Evolutionary conservation across 2,113 vertebrate species (phyloP).

Genomic region (Zapornia atra): DNA sequence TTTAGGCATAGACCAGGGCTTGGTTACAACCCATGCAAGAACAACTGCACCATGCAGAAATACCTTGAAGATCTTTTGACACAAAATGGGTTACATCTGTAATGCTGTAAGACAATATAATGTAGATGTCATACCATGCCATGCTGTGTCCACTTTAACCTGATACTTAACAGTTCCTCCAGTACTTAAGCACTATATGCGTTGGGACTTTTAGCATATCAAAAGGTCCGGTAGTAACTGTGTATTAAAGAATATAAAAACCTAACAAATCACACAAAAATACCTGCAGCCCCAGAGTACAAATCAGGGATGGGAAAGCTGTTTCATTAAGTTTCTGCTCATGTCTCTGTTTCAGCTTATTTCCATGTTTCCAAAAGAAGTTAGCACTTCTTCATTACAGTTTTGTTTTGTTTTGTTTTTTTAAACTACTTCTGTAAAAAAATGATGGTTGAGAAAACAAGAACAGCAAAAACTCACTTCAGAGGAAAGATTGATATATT

Average conservation of each 20-base stretch:
- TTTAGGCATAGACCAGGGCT: not conserved
- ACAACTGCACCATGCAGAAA: not conserved
- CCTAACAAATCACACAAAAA: not conserved
- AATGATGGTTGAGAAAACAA: not conserved
- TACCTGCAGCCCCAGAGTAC: not conserved
- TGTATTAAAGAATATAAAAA: not conserved
- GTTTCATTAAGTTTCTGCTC: not conserved
- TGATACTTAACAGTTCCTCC: not conserved
- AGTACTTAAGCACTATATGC: not conserved
- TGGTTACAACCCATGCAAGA: not conserved
- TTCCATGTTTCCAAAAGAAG: not conserved
- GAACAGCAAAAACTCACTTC: not conserved
- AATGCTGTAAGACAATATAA: not conserved
- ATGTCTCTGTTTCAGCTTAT: not conserved
- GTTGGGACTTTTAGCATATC: fast-evolving
- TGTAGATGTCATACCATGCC: fast-evolving
- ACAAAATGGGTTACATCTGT: fast-evolving
- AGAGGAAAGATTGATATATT: not conserved
- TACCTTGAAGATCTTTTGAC: not conserved
- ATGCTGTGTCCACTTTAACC: not conserved
- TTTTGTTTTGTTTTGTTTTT: too few relatives aligned
- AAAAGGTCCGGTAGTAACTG: not conserved
- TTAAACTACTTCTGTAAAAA: not conserved
- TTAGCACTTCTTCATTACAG: not conserved
- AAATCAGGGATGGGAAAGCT: not conserved